Evolutionary conservation across 1,140 invertebrate species (phyloP).

Genomic region (Hydropsyche tenuis): DNA sequence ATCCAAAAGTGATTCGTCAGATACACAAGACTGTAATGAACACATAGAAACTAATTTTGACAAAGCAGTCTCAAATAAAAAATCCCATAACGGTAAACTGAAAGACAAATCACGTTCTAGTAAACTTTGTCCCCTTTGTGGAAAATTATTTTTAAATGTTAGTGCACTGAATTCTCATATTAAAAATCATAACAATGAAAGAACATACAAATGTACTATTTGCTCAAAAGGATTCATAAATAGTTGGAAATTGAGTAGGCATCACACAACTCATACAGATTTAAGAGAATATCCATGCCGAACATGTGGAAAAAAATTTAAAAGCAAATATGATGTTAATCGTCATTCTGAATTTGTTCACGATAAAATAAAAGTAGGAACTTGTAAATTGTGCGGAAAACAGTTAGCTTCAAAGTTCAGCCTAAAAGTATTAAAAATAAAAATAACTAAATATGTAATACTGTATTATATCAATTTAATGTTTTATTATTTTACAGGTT

Average conservation of each 20-base stretch:
- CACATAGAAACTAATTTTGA: neutral
- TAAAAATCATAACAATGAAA: neutral
- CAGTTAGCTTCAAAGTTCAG: slow-evolving; percentile 25
- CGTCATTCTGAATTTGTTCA: slow-evolving; percentile 33
- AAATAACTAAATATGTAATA: neutral
- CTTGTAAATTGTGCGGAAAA: slow-evolving; percentile 35
- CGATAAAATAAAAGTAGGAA: slow-evolving; percentile 2
- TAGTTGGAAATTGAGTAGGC: neutral
- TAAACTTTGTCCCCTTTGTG: slow-evolving; percentile 32
- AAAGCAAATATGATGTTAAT: slow-evolving; percentile 11
- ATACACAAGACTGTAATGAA: neutral
- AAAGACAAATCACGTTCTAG: too few relatives aligned
- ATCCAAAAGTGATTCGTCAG: neutral
- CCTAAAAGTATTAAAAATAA: slow-evolving; percentile 28
- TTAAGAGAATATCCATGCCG: slow-evolving; percentile 37
- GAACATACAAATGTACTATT: neutral
- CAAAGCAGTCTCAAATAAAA: neutral
- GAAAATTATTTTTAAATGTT: slow-evolving; percentile 1
- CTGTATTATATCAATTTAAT: neutral
- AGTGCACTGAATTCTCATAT: neutral
- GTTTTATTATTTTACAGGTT: slow-evolving; percentile 33
- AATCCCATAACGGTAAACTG: neutral
- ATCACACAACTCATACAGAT: slow-evolving; percentile 29
- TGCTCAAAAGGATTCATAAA: neutral
- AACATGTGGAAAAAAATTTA: too few relatives aligned